Conservation (phyloP, 2,113 vertebrate genomes). For the Hirundichthys speculiger region DNA sequence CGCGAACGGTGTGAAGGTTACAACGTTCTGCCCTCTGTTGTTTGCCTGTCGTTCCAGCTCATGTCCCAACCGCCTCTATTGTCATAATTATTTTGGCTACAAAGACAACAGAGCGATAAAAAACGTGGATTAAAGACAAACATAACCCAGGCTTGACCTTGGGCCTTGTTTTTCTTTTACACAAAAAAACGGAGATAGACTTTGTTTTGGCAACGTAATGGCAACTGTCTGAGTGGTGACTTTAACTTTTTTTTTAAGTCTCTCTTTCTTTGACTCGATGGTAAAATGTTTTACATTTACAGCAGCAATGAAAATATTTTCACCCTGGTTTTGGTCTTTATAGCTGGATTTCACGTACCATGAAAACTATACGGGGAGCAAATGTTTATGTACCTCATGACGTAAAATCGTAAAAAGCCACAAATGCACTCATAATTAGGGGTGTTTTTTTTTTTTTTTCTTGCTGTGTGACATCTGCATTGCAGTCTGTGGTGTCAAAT, state of each 20-base stretch:
- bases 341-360: no score
- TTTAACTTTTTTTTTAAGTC: not conserved
- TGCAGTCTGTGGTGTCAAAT: no score
- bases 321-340: no score
- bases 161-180: conserved; percentile 30
- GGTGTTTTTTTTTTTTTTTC: no score
- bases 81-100: conserved; percentile 61
- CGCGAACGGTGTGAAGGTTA: conserved; percentile 72
- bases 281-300: no score
- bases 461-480: no score
- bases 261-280: no score
- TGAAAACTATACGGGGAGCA: no score
- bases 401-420: no score
- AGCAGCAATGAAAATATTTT: no score
- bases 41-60: conserved; percentile 21
- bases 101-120: conserved; percentile 49
- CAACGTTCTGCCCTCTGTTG: conserved; percentile 44
- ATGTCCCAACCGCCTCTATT: conserved; percentile 40
- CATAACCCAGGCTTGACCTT: conserved; percentile 43
- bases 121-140: conserved; percentile 45
- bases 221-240: conserved; percentile 17
- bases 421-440: no score
- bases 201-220: conserved; percentile 15
- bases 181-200: conserved; percentile 53
- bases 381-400: no score